Evolutionary conservation across 2,888 invertebrate species (phyloP), one percentile per base, ranked within the genome.

Genomic region (Drosophila eohydei): DNA sequence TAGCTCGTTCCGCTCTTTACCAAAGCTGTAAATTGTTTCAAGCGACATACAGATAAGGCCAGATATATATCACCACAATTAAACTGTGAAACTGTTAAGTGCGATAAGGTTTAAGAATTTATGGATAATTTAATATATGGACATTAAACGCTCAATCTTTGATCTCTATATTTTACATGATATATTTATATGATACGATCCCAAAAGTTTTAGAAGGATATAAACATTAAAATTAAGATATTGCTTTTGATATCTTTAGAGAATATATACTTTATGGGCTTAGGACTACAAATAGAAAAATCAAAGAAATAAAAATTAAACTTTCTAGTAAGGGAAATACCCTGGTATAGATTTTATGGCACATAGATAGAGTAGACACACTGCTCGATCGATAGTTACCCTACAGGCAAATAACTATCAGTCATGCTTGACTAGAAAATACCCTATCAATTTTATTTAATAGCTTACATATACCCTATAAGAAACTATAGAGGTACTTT

Each of bases 11-110:
- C 32, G 51, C 21, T 75, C 21, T 83, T 76, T 83, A 52, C 65
- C 81, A 48, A 72, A 85, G 70, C 69, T 76, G 57, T 81, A 83
- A 71, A 81, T 81, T 83, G 83, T 68, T 67, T 65, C 44, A 62
- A 40, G 62, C 28, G 32, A 55, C 44, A 46, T 14, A 8, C 6
- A 56, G 64, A 51, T 34, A 54, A 30, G 40, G 8, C 14, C 32
- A n/a, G 30, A 40, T 51, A 40, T 50, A 30, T 32, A 56, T 43
- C 56, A 43, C 14, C 30, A 8, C 21, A 54, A 54, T 54, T n/a
- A 28, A 50, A 50, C 12, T 50, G 12, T 50, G 7, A 11, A 32
- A 12, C 16, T 21, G 6, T 34, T 6, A 6, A 32, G 32, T 11
- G 50, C 16, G 50, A 21, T 50, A 34, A 21, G 7, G 12, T 12